A percentile compares a stretch with the other conserved stretches of the same genome.
Conservation (phyloP, 2,797 vertebrate species). For the Protonibea diacanthus region DNA sequence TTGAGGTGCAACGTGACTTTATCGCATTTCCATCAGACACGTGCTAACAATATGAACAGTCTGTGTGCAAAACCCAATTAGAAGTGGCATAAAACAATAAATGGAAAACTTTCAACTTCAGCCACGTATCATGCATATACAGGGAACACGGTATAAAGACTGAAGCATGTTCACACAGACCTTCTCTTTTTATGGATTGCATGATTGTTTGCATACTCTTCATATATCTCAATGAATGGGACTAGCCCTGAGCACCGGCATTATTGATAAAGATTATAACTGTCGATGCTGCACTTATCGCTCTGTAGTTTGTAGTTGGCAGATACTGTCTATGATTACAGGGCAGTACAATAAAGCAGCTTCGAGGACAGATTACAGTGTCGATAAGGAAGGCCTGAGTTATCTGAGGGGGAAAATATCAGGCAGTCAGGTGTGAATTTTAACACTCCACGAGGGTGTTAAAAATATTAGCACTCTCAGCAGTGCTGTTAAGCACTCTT, state of each 20-base stretch:
- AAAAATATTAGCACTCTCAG: slow-evolving; percentile 75
- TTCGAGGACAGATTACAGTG: slow-evolving; percentile 18
- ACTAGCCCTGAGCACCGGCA: background rate
- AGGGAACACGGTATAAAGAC: background rate
- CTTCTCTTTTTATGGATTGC: background rate
- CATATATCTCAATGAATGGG: slow-evolving; percentile 2
- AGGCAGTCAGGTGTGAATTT: slow-evolving; percentile 68
- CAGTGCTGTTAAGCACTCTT: slow-evolving; percentile 63
- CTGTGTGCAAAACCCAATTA: background rate
- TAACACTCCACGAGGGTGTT: slow-evolving; percentile 69
- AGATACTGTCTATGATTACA: slow-evolving; percentile 3
- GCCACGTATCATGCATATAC: background rate
- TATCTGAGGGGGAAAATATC: slow-evolving; percentile 2
- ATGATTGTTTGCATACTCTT: slow-evolving; percentile 1
- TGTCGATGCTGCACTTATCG: background rate
- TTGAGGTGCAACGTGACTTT: too few species aligned
- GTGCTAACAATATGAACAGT: background rate
- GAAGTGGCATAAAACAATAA: background rate
- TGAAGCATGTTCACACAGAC: background rate
- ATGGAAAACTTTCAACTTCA: background rate
- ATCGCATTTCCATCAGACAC: background rate
- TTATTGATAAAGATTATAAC: slow-evolving; percentile 12
- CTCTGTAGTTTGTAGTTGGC: background rate
- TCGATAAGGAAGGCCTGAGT: slow-evolving; percentile 9
- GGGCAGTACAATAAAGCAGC: background rate